Base-by-base conservation (phyloP, 2,888 invertebrate species). In the Odontocolon sp. region DNA sequence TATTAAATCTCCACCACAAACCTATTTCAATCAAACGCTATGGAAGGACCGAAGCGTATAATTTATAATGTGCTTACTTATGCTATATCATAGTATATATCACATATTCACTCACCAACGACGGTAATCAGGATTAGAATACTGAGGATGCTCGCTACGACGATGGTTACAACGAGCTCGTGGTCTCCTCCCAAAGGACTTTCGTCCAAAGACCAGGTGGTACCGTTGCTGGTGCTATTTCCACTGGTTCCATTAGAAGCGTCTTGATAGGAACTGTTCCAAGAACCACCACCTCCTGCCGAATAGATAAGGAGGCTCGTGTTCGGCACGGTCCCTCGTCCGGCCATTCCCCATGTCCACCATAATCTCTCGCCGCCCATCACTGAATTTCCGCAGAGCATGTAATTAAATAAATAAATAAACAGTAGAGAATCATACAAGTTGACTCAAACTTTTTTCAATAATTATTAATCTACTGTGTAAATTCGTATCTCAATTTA, bases 301-400 rank as follows among this genome's bases (percentile, higher is more conserved):
- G 81, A 63, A 56, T 82, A 71, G 56, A 82, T 47, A 42, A 79
- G 77, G 47, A 83, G 82, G 72, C 81, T 85, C 52, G 82, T 74
- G 67, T 83, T 84, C 31, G 76, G 54, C 67, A 80, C 80, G 40
- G 82, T 83, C 59, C 81, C 84, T 33, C 82, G 84, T 69, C 80
- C 82, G 73, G 82, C 83, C 82, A 85, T 81, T 77, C 83, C 83
- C 83, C 81, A 82, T 77, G 80, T 78, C 87, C 85, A 86, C 86
- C 86, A 87, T 63, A 85, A 81, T 79, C 80, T 82, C 83, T 86
- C 85, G 78, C 81, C 79, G 79, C 83, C 85, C 87, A 87, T 87
- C 80, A 83, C 85, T 84, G 50, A 9, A 8, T 47, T 18, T 28
- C 45, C 21, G 3, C 6, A 8, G 11, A 33, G 8, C 67, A 50